These are phyloP conservation scores for Agrotis ipsilon DNA, from an alignment of 2,888 invertebrate species.

Conservation along the genomic window DNA sequence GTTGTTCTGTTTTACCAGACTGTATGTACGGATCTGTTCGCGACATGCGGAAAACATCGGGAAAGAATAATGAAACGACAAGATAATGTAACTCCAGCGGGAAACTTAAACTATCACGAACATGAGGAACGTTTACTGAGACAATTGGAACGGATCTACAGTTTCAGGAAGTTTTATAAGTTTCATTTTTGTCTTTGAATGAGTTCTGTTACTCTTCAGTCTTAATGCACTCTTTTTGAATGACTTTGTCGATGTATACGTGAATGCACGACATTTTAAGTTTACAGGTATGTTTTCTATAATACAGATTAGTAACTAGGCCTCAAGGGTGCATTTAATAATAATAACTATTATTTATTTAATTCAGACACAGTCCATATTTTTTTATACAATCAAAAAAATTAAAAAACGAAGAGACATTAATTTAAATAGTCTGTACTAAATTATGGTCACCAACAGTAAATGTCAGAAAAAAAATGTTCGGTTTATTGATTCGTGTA, in stretches of 20 bases:
- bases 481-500: too few species aligned
- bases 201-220: neutral
- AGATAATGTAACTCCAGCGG: constrained; percentile 15
- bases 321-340: too few species aligned
- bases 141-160: constrained; percentile 6
- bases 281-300: too few species aligned
- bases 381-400: too few species aligned
- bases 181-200: neutral
- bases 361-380: too few species aligned
- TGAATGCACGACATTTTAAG: neutral
- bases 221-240: neutral
- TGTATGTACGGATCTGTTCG: constrained; percentile 27
- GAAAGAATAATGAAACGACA: constrained; percentile 44
- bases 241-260: neutral
- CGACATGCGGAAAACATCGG: constrained; percentile 31
- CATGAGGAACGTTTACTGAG: constrained; percentile 1
- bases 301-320: too few species aligned
- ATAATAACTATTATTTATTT: too few species aligned
- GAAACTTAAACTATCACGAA: constrained; percentile 13
- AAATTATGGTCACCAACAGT: too few species aligned
- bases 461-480: too few species aligned
- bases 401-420: too few species aligned
- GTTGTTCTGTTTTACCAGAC: constrained; percentile 13
- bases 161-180: neutral
- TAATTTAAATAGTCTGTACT: too few species aligned